phyloP scores from a whole-genome alignment of 2,113 vertebrate genomes.

The Raja brachyura region DNA sequence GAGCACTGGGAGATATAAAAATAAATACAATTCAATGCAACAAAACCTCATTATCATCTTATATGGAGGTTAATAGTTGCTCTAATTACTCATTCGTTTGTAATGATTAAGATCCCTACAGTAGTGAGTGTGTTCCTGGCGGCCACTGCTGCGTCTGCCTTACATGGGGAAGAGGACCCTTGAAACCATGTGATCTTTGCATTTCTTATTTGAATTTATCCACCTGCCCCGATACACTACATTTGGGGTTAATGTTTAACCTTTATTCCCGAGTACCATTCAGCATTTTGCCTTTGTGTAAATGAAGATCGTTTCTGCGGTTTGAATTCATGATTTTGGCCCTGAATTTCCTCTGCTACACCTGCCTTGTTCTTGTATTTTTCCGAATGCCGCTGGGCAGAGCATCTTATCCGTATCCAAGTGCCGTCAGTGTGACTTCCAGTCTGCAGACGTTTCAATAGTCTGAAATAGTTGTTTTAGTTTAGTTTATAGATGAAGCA shows the following conservation, averaged over 20 bases:
- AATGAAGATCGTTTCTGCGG: no score
- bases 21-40: neutral
- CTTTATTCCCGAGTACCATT: no score
- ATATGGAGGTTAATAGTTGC: no score
- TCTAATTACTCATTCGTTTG: neutral
- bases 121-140: neutral
- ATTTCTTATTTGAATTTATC: no score
- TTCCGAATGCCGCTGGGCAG: neutral
- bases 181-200: neutral
- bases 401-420: neutral
- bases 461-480: no score
- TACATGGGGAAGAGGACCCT: neutral
- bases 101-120: neutral
- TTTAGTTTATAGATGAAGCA: no score
- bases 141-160: neutral
- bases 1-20: neutral
- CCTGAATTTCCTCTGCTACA: neutral
- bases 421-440: neutral
- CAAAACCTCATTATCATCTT: neutral
- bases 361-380: neutral
- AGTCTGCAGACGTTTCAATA: no score
- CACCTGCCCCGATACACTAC: no score
- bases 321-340: no score
- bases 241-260: no score
- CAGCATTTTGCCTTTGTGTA: no score